Evolutionary conservation across 2,888 invertebrate genomes (phyloP), one percentile per base, ranked within the genome.

Genomic region (Eustalomyia histrio): DNA sequence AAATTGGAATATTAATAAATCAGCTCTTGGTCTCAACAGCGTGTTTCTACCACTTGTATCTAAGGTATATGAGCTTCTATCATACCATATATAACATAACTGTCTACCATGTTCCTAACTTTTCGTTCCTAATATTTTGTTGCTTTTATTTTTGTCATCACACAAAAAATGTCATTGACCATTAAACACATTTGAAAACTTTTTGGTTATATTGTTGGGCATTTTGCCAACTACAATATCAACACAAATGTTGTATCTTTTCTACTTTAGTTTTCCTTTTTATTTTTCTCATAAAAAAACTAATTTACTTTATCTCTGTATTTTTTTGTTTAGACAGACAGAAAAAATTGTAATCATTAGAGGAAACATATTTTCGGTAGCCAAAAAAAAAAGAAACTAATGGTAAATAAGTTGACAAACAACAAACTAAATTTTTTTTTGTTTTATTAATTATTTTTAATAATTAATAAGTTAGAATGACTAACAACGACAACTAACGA

Each of bases 81-180:
- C 29, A 29, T 6, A 29, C 29, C 29, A 29, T 29, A 29, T 29
- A 4, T 29, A 7, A 29, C 29, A 4, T 29, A 7, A 29, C 29
- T 29, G 29, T 29, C 29, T 29, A 29, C 29, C 7, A 29, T 6
- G 7, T 24, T 63, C 9, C 47, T 24, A 16, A 18, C 10, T 17
- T 14, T 50, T 14, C 24, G 7, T 63, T 29, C 29, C 10, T 16
- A 29, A 7, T 7, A 6, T 6, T 29, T 29, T 29, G 7, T 29
- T 29, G 29, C 7, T 29, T 4, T 4, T 29, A 1, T 29, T 7
- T 5, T 24, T 29, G 16, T 35, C 52, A 53, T 65, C 16, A 52
- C 33, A 12, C n/a, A 7, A 33, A 64, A 35, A 52, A 52, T 52
- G 65, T 65, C 52, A 65, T 53, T 65, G 65, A 65, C 65, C 65